These are phyloP conservation scores for Andrena camellia DNA, from an alignment of 2,888 invertebrate species.

Conservation along the genomic window DNA sequence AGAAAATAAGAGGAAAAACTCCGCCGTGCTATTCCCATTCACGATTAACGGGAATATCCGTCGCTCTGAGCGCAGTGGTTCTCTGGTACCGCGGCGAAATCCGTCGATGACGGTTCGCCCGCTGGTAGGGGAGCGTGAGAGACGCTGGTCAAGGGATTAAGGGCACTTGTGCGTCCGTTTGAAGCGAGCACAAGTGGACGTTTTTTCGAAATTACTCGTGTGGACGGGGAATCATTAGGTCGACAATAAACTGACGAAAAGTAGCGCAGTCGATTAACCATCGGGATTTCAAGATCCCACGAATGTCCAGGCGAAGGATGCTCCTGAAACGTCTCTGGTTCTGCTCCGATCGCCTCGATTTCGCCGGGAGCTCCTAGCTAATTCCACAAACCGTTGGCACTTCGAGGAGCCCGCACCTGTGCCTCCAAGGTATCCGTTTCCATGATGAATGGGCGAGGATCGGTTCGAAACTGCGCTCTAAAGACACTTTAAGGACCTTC, in stretches of 20 bases:
- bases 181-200: conserved; percentile 38
- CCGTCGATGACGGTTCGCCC: neutral
- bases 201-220: conserved; percentile 28
- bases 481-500: conserved; percentile 67
- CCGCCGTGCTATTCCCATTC: conserved; percentile 76
- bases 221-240: conserved; percentile 13
- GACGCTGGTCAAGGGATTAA: conserved; percentile 39
- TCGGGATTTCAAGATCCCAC: neutral
- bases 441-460: conserved; percentile 62
- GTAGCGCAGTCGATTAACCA: conserved; percentile 44
- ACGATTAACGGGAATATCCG: conserved; percentile 76
- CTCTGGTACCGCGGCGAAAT: conserved; percentile 21
- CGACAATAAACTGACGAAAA: conserved; percentile 11
- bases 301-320: neutral
- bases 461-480: conserved; percentile 50
- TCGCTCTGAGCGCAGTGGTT: conserved; percentile 59
- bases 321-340: neutral
- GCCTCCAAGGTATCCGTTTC: conserved; percentile 66
- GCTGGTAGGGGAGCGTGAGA: conserved; percentile 2
- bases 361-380: neutral
- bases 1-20: conserved; percentile 74
- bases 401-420: conserved; percentile 65
- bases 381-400: no score
- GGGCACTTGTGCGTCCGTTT: conserved; percentile 23
- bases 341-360: neutral